These are phyloP conservation scores for Pocillopora verrucosa DNA, from an alignment of 64 coral and sea anemone genomes.

Conservation along the genomic window DNA sequence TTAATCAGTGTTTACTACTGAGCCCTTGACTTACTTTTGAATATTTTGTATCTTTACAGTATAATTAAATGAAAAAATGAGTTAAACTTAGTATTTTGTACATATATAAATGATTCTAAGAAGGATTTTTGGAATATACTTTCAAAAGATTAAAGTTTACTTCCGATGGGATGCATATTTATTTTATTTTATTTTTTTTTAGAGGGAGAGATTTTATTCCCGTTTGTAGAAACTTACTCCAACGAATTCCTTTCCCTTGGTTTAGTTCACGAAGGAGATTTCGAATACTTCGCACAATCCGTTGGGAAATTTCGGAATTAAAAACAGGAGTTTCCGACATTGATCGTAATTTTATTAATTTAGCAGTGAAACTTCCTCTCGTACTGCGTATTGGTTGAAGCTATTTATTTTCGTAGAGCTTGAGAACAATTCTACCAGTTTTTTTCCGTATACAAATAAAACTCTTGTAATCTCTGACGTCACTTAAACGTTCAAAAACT, in stretches of 20 bases:
- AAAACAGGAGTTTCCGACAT: not conserved
- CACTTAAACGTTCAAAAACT: not conserved
- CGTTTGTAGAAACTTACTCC: not conserved
- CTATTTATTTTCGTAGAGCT: not conserved
- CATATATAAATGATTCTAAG: no score
- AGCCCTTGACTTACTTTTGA: no score
- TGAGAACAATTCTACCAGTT: not conserved
- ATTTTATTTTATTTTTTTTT: no score
- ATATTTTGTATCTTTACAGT: no score
- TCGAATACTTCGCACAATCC: not conserved
- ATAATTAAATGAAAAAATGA: no score
- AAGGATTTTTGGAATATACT: no score
- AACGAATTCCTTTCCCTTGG: not conserved
- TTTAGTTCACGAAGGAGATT: not conserved
- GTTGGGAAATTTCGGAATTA: not conserved
- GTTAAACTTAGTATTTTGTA: no score
- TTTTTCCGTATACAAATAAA: not conserved
- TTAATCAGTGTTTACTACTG: not conserved
- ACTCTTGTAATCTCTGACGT: slow-evolving; percentile 7
- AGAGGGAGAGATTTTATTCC: not conserved
- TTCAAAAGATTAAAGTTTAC: no score
- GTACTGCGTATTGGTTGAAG: not conserved
- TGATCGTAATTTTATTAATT: not conserved
- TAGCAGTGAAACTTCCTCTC: not conserved
- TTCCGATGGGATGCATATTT: no score